Conservation (phyloP, 2,888 invertebrate species). For the Cinara cedri region DNA sequence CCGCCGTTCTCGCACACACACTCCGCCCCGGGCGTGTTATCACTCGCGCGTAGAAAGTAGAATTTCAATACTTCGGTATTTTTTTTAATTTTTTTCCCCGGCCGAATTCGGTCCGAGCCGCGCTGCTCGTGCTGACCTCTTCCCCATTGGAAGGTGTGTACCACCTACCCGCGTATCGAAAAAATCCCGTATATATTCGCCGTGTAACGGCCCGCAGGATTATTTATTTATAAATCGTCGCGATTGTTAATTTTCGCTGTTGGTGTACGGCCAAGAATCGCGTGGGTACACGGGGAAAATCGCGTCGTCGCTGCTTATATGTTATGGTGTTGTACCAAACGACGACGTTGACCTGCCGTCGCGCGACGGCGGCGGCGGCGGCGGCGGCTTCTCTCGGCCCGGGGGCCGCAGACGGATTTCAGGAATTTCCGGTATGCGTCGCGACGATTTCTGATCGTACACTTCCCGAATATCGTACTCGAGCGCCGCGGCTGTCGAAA, state of each 20-base stretch:
- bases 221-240: not conserved
- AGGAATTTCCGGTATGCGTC: slow-evolving; percentile 52
- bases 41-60: slow-evolving; percentile 16
- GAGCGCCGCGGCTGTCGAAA: not conserved
- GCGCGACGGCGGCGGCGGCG: slow-evolving; percentile 6
- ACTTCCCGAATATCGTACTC: not conserved
- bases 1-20: slow-evolving; percentile 9
- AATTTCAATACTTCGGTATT: not conserved
- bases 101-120: too few relatives aligned
- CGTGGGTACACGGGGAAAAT: slow-evolving; percentile 27
- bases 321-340: not conserved
- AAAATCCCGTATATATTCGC: too few relatives aligned
- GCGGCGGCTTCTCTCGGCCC: not conserved
- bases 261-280: slow-evolving; percentile 24
- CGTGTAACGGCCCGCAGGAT: too few relatives aligned
- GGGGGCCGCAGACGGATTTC: slow-evolving; percentile 12
- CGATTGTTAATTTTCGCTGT: not conserved
- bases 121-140: too few relatives aligned
- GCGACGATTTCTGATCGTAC: slow-evolving; percentile 28
- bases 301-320: not conserved
- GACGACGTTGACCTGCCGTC: not conserved
- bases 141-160: too few relatives aligned
- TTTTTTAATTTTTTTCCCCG: not conserved
- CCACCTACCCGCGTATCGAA: too few relatives aligned
- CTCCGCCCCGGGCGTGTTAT: not conserved